phyloP scores from a whole-genome alignment of 2,113 vertebrate species.

The Phalacrocorax aristotelis region DNA sequence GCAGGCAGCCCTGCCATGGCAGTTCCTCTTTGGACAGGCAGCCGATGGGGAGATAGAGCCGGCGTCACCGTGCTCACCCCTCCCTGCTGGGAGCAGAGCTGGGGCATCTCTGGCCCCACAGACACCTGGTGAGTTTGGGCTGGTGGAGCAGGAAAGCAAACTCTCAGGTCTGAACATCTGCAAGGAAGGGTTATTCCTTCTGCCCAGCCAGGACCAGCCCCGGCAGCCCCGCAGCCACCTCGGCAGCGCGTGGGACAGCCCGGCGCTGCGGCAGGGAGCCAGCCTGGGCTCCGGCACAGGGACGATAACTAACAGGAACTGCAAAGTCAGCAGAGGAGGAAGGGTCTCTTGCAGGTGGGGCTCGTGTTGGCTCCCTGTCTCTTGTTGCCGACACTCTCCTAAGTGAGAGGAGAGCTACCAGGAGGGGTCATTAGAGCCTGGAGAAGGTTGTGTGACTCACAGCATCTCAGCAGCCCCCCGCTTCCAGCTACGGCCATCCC shows the following conservation, averaged over 20 bases:
- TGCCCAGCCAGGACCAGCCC: not conserved
- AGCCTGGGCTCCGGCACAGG: not conserved
- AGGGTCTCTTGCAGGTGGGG: too few relatives aligned
- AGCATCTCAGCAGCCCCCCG: not conserved
- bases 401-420: not conserved
- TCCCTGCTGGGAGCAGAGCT: not conserved
- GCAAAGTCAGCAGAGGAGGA: not conserved
- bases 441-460: not conserved
- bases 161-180: not conserved
- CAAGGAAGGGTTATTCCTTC: not conserved
- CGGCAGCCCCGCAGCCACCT: not conserved
- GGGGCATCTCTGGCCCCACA: not conserved
- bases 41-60: not conserved
- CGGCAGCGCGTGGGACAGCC: not conserved
- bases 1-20: accelerated
- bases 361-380: accelerated
- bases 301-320: not conserved
- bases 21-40: not conserved
- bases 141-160: not conserved
- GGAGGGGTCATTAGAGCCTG: not conserved
- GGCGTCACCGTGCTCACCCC: accelerated
- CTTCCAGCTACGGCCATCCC: not conserved
- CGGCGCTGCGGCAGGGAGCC: not conserved
- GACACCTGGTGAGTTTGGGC: not conserved
- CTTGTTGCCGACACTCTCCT: not conserved